Conservation (phyloP, 2,888 invertebrate species). For the Drosophila fungiperda region DNA sequence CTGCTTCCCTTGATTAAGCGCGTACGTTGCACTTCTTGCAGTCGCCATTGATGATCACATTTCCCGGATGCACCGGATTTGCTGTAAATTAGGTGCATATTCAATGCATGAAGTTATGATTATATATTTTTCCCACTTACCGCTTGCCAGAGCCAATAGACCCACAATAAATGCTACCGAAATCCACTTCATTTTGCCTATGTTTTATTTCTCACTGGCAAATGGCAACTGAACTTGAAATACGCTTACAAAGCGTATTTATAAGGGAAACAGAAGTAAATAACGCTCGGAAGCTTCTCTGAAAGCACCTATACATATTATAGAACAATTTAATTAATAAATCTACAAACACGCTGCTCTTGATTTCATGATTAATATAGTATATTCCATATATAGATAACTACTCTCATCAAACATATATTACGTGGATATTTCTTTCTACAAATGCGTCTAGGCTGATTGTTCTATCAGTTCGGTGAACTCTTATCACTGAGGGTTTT, state of each 20-base stretch:
- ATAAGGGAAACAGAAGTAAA: not conserved
- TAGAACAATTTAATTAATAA: not conserved
- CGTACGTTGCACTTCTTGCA: rapidly evolving
- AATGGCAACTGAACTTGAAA: not conserved
- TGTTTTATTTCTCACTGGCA: not conserved
- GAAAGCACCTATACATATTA: not conserved
- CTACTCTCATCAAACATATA: not conserved
- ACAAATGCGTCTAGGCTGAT: too few species aligned
- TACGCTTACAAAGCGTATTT: not conserved
- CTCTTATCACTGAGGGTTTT: too few species aligned
- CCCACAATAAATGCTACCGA: constrained; percentile 10
- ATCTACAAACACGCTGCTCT: not conserved
- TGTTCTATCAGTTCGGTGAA: too few species aligned
- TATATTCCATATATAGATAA: not conserved
- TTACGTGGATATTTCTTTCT: not conserved
- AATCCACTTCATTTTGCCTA: constrained; percentile 11
- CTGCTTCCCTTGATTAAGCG: not conserved
- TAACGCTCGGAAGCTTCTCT: not conserved
- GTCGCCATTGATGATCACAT: not conserved
- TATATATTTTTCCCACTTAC: not conserved
- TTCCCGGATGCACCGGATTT: not conserved
- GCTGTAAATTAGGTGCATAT: not conserved
- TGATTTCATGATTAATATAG: not conserved
- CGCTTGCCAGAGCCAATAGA: constrained; percentile 20
- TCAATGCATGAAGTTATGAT: not conserved